A percentile compares a stretch with the other conserved stretches of the same genome.
Evolutionary conservation across 1,140 invertebrate genomes (phyloP).

Genomic region (Anoplophora glabripennis): DNA sequence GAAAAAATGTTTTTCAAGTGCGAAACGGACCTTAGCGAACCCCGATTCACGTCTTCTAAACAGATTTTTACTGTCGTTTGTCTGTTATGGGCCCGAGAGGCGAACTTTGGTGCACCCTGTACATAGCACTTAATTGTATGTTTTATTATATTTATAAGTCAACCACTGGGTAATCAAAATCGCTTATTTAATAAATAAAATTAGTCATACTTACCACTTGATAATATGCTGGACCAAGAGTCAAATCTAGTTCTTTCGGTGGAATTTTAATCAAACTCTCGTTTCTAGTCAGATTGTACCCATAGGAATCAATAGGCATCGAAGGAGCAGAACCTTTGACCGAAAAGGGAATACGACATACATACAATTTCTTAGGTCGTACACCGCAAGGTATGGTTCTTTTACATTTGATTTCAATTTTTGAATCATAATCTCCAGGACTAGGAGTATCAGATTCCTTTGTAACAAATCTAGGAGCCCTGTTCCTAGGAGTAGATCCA

Average conservation of each 20-base stretch:
- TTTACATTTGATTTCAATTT: not conserved
- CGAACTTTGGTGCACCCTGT: no score
- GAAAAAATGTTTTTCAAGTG: no score
- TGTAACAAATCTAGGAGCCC: conserved; percentile 20
- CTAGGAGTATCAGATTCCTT: conserved; percentile 14
- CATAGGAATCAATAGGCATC: conserved; percentile 35
- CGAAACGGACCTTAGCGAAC: no score
- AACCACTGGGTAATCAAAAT: no score
- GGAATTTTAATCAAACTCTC: conserved; percentile 29
- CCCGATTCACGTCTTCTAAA: no score
- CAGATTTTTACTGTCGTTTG: no score
- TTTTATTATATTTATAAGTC: no score
- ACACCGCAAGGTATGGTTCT: no score
- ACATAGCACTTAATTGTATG: no score
- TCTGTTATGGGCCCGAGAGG: no score
- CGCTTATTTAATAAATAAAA: no score
- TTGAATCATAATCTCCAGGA: conserved; percentile 25
- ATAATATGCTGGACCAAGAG: conserved; percentile 32
- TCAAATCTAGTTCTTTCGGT: conserved; percentile 8
- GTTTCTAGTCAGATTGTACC: conserved; percentile 30
- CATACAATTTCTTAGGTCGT: conserved; percentile 30
- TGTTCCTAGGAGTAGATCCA: conserved; percentile 29
- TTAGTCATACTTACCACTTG: conserved; percentile 16
- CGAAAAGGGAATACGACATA: conserved; percentile 31
- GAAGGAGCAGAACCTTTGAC: conserved; percentile 29